Evolutionary conservation across 2,113 vertebrate species (phyloP).

Genomic region (Chaetodon trifascialis): DNA sequence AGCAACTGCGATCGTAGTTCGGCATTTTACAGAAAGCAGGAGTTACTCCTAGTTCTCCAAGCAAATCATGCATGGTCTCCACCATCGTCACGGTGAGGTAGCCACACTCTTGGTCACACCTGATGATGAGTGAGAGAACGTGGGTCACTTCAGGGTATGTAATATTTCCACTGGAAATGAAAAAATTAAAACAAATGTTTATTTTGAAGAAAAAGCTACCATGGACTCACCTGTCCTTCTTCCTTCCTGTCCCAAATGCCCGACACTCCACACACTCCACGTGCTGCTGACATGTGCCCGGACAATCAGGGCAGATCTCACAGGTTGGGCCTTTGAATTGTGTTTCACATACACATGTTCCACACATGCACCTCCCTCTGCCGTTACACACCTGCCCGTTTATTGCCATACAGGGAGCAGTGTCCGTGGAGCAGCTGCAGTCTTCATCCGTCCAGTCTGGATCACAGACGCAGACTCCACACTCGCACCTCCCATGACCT

Average conservation of each 20-base stretch:
- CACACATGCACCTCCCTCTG: conserved; percentile 87
- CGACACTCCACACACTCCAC: conserved; percentile 47
- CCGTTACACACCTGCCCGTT: conserved; percentile 88
- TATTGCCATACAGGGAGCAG: conserved; percentile 77
- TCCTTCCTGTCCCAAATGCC: conserved; percentile 35
- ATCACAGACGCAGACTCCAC: conserved; percentile 87
- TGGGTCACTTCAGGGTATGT: not conserved
- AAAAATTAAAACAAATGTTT: not conserved
- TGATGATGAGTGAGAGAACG: not conserved
- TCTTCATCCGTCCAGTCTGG: conserved; percentile 86
- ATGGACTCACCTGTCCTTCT: conserved; percentile 60
- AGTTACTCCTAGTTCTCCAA: not conserved
- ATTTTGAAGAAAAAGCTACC: no score
- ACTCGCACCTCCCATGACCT: conserved; percentile 89
- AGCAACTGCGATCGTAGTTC: not conserved
- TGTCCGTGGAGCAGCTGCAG: conserved; percentile 88
- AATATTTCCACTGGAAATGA: not conserved
- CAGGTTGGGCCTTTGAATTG: conserved; percentile 88
- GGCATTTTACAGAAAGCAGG: not conserved
- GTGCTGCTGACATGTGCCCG: not conserved
- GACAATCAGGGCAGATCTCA: conserved; percentile 88
- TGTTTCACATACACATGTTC: conserved; percentile 86
- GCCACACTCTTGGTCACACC: conserved; percentile 44
- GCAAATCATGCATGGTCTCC: conserved; percentile 16
- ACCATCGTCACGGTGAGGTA: conserved; percentile 21